Evolutionary conservation across 2,888 invertebrate genomes (phyloP).

Genomic region (Melipona bicolor): DNA sequence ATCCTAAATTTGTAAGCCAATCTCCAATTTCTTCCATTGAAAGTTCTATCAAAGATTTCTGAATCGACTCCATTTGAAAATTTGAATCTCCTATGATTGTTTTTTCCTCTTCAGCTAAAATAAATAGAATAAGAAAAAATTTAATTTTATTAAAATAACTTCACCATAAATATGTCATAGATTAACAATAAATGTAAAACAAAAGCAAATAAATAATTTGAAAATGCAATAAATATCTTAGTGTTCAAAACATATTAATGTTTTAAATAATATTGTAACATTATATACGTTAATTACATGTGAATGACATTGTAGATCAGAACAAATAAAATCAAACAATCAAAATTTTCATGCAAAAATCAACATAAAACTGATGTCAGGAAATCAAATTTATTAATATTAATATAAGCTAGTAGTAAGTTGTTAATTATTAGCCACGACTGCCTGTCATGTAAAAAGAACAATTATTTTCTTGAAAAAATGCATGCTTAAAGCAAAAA

Average conservation of each 20-base stretch:
- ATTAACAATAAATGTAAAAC: slow-evolving; percentile 11
- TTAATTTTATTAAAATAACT: neutral
- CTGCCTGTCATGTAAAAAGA: slow-evolving; percentile 40
- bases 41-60: slow-evolving; percentile 91
- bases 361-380: neutral
- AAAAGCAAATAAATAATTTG: neutral
- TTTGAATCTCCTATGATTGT: slow-evolving; percentile 84
- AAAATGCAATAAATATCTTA: neutral
- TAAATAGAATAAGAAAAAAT: slow-evolving; percentile 24
- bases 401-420: neutral
- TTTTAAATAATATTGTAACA: slow-evolving; percentile 13
- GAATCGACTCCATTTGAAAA: slow-evolving; percentile 65
- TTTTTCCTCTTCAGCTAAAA: slow-evolving; percentile 88
- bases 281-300: neutral
- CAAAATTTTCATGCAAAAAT: slow-evolving; percentile 27
- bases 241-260: neutral
- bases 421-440: slow-evolving; percentile 21
- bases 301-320: neutral
- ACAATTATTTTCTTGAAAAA: slow-evolving; percentile 20
- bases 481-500: slow-evolving; percentile 74
- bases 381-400: slow-evolving; percentile 2
- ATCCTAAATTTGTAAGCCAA: slow-evolving; percentile 92
- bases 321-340: neutral
- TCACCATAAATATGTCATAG: slow-evolving; percentile 1
- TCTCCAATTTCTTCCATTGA: slow-evolving; percentile 91